phyloP scores from a whole-genome alignment of 2,888 invertebrate species.

The Scaptodrosophila latifasciaeformis region DNA sequence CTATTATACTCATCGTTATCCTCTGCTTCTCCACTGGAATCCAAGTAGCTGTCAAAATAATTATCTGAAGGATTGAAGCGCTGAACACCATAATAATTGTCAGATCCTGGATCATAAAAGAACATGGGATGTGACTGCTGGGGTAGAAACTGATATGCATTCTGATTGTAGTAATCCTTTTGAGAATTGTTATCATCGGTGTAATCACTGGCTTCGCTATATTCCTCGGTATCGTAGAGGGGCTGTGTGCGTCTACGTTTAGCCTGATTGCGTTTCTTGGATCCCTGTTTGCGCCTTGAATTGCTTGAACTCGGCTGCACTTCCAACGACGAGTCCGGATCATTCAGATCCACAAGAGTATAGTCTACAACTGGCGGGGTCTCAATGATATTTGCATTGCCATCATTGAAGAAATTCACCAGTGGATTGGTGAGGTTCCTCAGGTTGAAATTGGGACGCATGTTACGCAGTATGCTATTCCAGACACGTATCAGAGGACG shows the following conservation, averaged over 20 bases:
- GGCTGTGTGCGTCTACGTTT: slow-evolving; percentile 29
- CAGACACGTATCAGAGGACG: slow-evolving; percentile 56
- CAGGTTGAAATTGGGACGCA: slow-evolving; percentile 54
- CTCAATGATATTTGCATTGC: slow-evolving; percentile 52
- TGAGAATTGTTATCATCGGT: slow-evolving; percentile 28
- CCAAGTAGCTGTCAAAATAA: too few relatives aligned
- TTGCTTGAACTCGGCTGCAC: slow-evolving; percentile 25
- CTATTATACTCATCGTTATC: slow-evolving; percentile 28
- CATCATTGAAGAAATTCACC: slow-evolving; percentile 56
- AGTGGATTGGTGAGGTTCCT: slow-evolving; percentile 63
- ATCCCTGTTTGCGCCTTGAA: slow-evolving; percentile 37
- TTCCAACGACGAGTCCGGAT: not conserved
- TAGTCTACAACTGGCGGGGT: slow-evolving; percentile 34
- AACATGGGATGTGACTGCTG: slow-evolving; percentile 31
- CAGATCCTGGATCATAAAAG: slow-evolving; percentile 33
- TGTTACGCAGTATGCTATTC: slow-evolving; percentile 60
- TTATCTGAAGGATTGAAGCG: slow-evolving; percentile 33
- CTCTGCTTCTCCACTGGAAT: too few relatives aligned
- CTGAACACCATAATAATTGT: slow-evolving; percentile 40
- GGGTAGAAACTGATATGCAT: not conserved
- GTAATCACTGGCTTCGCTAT: too few relatives aligned
- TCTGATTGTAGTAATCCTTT: slow-evolving; percentile 30
- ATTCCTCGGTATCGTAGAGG: slow-evolving; percentile 12
- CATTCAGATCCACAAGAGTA: slow-evolving; percentile 1
- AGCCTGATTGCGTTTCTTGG: slow-evolving; percentile 38